Percentiles rank a stretch among this genome's conserved stretches.
These are phyloP conservation scores for Eupithecia pulchellata DNA, from an alignment of 2,888 invertebrate species.

Conservation along the genomic window DNA sequence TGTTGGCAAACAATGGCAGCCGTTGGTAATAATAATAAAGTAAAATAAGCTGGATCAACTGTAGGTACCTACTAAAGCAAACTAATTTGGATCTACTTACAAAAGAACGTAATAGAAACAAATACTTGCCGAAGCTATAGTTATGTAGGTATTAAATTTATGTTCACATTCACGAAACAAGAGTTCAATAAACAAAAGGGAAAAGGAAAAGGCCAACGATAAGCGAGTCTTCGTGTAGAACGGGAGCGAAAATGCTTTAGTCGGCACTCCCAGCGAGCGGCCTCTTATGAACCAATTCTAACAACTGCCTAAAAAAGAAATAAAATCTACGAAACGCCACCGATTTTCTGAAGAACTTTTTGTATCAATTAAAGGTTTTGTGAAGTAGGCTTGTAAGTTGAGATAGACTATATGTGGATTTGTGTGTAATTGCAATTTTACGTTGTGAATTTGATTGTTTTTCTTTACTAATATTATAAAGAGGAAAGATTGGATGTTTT, in stretches of 20 bases:
- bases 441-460: too few species aligned
- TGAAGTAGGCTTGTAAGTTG: too few species aligned
- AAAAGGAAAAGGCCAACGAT: constrained; percentile 20
- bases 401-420: too few species aligned
- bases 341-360: constrained; percentile 21
- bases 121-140: background rate
- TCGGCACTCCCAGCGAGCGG: constrained; percentile 27
- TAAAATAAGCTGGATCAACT: too few species aligned
- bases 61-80: too few species aligned
- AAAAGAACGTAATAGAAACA: too few species aligned
- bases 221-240: constrained; percentile 24
- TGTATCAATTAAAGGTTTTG: constrained; percentile 25
- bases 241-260: constrained; percentile 29
- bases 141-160: background rate
- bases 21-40: too few species aligned
- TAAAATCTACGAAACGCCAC: constrained; percentile 25
- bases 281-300: constrained; percentile 38
- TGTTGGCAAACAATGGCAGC: too few species aligned
- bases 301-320: constrained; percentile 32
- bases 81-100: background rate
- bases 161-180: constrained; percentile 11
- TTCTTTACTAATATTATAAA: too few species aligned
- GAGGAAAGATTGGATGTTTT: too few species aligned
- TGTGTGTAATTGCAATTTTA: too few species aligned
- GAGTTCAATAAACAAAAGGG: constrained; percentile 6